Evolutionary conservation across 2,113 vertebrate genomes (phyloP), one percentile per base, ranked within the genome.

Genomic region (Anarrhichthys ocellatus): DNA sequence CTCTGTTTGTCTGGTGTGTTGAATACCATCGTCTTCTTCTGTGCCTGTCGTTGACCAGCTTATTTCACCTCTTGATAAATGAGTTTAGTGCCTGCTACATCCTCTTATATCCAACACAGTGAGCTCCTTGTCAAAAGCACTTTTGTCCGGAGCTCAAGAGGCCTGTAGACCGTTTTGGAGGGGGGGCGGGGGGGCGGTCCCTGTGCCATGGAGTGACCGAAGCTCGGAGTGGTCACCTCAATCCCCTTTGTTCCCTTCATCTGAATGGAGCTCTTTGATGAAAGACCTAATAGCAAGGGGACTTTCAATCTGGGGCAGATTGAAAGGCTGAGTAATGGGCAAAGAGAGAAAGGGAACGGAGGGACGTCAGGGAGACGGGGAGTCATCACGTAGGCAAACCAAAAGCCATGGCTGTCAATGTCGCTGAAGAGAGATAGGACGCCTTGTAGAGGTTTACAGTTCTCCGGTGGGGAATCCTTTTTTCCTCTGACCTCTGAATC

Each of bases 211-310:
- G 87, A 87, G 90, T 79, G 87, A 85, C 85, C 50, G 50, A 85
- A 88, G 87, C 79, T 80, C 81, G 73, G 91, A 92, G 86, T 92
- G 83, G 93, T 93, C 93, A 93, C 94, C 91, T 94, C 92, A 78
- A 71, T 94, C 91, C 85, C 90, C 92, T 93, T 95, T 96, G 94
- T 95, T 90, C 82, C 80, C 67, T 27, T 63, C 81, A 74, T 83
- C 81, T 95, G 91, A 96, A 95, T 93, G 86, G 83, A 73, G 83
- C 81, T 73, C 90, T 95, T 95, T 96, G 93, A 95, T 94, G 72
- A 73, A 67, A 88, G 71, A 87, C 87, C 91, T 88, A 80, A 85
- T 87, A 76, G 83, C 74, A 50, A 84, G 75, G 65, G 85, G 85
- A 87, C 87, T 91, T 89, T 22, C 73, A 90, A 74, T 90, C 78